A percentile compares a stretch with the other conserved stretches of the same genome.
Evolutionary conservation across 2,797 vertebrate genomes (phyloP).

Genomic region (Bradypodion pumilum): DNA sequence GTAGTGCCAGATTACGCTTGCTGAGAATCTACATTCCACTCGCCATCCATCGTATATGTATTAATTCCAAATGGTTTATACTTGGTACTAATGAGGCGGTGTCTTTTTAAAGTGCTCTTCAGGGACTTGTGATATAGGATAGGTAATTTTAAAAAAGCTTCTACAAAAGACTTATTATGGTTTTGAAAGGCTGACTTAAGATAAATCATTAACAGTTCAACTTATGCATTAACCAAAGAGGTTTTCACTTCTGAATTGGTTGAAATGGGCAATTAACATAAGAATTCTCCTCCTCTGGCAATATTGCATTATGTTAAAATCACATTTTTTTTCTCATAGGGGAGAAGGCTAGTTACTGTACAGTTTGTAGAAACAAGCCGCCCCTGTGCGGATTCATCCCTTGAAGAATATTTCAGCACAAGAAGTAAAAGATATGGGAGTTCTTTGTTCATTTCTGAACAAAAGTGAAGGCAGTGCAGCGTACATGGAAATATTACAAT

Average conservation of each 20-base stretch:
- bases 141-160: constrained; percentile 50
- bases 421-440: constrained; percentile 34
- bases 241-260: constrained; percentile 64
- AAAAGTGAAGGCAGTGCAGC: constrained; percentile 15
- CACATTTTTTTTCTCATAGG: constrained; percentile 61
- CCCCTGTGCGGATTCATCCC: constrained; percentile 49
- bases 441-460: constrained; percentile 26
- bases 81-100: constrained; percentile 39
- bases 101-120: constrained; percentile 41
- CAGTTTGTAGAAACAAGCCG: constrained; percentile 59
- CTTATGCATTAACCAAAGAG: constrained; percentile 68
- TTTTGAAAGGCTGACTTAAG: constrained; percentile 41
- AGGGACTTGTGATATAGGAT: constrained; percentile 52
- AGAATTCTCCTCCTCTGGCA: constrained; percentile 64
- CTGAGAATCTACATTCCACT: constrained; percentile 37
- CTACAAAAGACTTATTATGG: constrained; percentile 9
- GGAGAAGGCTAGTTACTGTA: constrained; percentile 58
- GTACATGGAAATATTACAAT: not conserved
- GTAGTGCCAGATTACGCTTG: too few species aligned
- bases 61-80: constrained; percentile 49
- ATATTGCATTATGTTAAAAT: constrained; percentile 70
- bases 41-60: constrained; percentile 36
- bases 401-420: constrained; percentile 51
- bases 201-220: constrained; percentile 62
- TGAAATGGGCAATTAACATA: constrained; percentile 72